These are phyloP conservation scores for honey bee (Apis mellifera) DNA, from an alignment of 1,140 invertebrate genomes.

Conservation along the genomic window Amel_HAv3.1 CM009942.2:7866501-7867000, in stretches of 20 bases:
- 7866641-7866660: conserved; percentile 48
- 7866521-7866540: too few species aligned
- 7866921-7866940: background rate
- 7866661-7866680: conserved; percentile 34
- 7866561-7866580: background rate
- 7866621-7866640: background rate
- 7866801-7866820: conserved; percentile 17
- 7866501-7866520: background rate
- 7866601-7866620: background rate
- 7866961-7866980: too few species aligned
- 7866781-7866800: conserved; percentile 12
- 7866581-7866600: too few species aligned
- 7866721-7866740: conserved; percentile 6
- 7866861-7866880: conserved; percentile 13
- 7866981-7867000: too few species aligned
- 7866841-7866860: conserved; percentile 10
- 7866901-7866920: background rate
- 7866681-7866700: background rate
- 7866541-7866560: too few species aligned
- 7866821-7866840: background rate
- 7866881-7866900: conserved; percentile 27
- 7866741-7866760: conserved; percentile 27
- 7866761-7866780: conserved; percentile 5
- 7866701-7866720: background rate
- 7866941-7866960: too few species aligned